Conservation (phyloP, 2,797 vertebrate genomes). For the Phyllotis vaccarum region DNA sequence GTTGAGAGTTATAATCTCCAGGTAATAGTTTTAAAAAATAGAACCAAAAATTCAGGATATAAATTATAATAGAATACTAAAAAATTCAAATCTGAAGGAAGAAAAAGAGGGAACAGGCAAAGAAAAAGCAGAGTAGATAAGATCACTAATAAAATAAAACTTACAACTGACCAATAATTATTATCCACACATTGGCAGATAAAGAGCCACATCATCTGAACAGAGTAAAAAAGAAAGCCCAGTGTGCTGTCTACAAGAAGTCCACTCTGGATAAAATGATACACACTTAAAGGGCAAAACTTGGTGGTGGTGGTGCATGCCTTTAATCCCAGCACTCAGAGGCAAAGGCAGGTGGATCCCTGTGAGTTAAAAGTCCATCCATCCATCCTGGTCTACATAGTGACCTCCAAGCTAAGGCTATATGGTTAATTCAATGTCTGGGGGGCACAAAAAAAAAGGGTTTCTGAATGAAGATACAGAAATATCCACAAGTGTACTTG, state of each 20-base stretch:
- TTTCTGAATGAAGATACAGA: neutral
- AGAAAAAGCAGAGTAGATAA: neutral
- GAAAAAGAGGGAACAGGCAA: neutral
- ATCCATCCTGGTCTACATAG: neutral
- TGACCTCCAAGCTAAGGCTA: too few species aligned
- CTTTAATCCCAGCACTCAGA: neutral
- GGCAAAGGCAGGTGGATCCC: neutral
- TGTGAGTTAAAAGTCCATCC: neutral
- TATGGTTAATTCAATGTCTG: neutral
- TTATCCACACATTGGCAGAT: neutral
- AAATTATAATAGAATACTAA: neutral
- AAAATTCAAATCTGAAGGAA: slow-evolving; percentile 32
- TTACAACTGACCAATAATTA: neutral
- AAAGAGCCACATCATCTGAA: neutral
- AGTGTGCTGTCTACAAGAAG: neutral
- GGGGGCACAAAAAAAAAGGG: neutral
- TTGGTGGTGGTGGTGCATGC: too few species aligned
- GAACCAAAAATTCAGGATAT: neutral
- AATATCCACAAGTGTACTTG: neutral
- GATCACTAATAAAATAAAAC: neutral
- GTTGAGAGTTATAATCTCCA: slow-evolving; percentile 24
- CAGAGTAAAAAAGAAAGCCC: neutral
- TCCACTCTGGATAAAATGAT: neutral
- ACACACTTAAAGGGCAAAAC: neutral
- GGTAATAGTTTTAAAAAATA: neutral